Conservation (phyloP, 2,113 vertebrate species). For the Xenus cinereus region DNA sequence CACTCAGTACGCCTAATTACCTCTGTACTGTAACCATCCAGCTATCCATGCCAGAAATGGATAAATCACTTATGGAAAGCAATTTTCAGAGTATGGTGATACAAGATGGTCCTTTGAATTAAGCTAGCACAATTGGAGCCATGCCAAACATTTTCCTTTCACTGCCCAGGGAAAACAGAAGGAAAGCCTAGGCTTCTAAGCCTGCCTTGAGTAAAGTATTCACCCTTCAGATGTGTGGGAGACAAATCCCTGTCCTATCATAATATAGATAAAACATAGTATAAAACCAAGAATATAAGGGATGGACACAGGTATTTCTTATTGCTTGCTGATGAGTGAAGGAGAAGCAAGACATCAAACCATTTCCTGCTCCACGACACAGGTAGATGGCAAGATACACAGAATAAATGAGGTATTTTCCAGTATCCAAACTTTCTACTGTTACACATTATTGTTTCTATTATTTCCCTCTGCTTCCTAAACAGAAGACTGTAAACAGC, state of each 20-base stretch:
- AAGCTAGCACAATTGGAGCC: background rate
- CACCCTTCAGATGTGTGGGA: background rate
- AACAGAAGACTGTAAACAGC: background rate
- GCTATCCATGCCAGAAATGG: background rate
- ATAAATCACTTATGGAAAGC: slow-evolving; percentile 5
- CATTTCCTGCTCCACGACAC: background rate
- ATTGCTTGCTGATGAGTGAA: background rate
- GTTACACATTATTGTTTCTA: background rate
- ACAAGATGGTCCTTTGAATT: slow-evolving; percentile 12
- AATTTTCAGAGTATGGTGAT: background rate
- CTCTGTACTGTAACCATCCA: background rate
- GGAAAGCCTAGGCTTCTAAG: background rate
- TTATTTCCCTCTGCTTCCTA: background rate
- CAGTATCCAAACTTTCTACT: background rate
- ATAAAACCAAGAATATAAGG: background rate
- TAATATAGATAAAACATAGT: background rate
- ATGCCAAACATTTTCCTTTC: background rate
- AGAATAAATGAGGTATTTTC: background rate
- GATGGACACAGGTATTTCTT: background rate
- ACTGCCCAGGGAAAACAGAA: background rate
- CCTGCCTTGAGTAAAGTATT: background rate
- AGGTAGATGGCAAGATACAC: background rate
- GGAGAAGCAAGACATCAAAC: background rate
- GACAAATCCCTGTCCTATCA: background rate
- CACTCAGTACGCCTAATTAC: background rate